A percentile compares a stretch with the other conserved stretches of the same genome.
phyloP scores from a whole-genome alignment of 2,797 vertebrate genomes.

The Sorex maritimensis region DNA sequence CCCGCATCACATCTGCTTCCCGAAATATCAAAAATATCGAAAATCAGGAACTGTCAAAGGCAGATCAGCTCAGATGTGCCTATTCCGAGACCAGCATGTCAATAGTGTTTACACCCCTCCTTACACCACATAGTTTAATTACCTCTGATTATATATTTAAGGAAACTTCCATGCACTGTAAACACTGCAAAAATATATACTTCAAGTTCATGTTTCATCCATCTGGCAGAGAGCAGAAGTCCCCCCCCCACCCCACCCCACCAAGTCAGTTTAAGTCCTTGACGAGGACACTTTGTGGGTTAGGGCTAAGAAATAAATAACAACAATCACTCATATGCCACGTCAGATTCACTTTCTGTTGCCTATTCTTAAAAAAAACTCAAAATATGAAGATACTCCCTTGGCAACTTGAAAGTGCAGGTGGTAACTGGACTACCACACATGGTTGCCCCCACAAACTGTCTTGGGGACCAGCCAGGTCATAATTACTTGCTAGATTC shows the following conservation, averaged over 20 bases:
- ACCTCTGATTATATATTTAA: conserved; percentile 87
- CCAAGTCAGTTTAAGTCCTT: conserved; percentile 68
- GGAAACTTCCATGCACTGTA: conserved; percentile 83
- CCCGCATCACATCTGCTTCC: conserved; percentile 84
- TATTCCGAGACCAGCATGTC: conserved; percentile 86
- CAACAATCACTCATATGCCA: background rate
- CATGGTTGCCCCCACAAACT: background rate
- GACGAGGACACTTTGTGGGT: conserved; percentile 50
- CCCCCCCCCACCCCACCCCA: background rate
- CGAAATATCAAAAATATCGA: conserved; percentile 85
- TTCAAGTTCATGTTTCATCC: conserved; percentile 77
- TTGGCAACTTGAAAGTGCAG: conserved; percentile 54
- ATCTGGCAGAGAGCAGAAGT: conserved; percentile 71
- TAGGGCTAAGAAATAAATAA: conserved; percentile 23
- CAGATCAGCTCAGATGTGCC: conserved; percentile 83
- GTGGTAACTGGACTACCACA: background rate
- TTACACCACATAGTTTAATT: conserved; percentile 81
- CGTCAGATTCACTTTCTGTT: conserved; percentile 35
- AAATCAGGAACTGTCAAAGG: conserved; percentile 87
- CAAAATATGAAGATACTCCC: background rate
- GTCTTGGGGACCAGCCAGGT: background rate
- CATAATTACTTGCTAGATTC: conserved; percentile 1
- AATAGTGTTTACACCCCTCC: conserved; percentile 83
- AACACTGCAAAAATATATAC: conserved; percentile 83
- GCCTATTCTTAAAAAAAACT: conserved; percentile 33